Conservation (phyloP, 2,113 vertebrate genomes). For the Misgurnus mizolepis region DNA sequence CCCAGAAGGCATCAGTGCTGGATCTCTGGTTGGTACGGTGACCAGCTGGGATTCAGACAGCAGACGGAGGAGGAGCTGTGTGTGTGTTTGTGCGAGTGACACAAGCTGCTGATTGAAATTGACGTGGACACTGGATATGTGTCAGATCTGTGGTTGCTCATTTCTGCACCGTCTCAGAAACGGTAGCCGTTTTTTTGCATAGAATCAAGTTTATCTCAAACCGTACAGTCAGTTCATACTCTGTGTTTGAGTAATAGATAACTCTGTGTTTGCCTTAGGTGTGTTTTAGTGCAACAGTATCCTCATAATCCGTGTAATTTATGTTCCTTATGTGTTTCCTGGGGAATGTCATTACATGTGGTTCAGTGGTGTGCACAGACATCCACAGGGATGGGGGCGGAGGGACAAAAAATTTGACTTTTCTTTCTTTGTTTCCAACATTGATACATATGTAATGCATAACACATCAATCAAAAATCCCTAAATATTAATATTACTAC, state of each 20-base stretch:
- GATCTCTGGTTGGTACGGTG: neutral
- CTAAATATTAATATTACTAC: no score
- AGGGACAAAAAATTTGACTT: no score
- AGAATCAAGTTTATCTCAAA: conserved; percentile 62
- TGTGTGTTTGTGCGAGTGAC: conserved; percentile 62
- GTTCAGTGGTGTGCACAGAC: no score
- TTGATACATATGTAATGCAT: no score
- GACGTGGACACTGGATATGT: conserved; percentile 73
- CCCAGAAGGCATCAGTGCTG: neutral
- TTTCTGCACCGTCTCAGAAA: conserved; percentile 67
- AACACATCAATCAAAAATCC: no score
- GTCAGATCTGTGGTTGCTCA: conserved; percentile 76
- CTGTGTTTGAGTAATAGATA: neutral
- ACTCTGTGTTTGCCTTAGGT: conserved; percentile 31
- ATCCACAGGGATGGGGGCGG: no score
- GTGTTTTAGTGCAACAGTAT: conserved; percentile 9
- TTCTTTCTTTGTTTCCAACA: no score
- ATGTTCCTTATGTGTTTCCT: neutral
- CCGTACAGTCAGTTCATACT: neutral
- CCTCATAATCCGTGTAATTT: neutral
- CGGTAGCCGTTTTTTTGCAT: conserved; percentile 59
- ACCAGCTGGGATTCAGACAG: neutral
- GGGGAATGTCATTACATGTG: neutral
- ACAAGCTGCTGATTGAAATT: conserved; percentile 74
- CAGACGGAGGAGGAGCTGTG: conserved; percentile 4